Evolutionary conservation across 1,140 invertebrate species (phyloP).

Genomic region (Ceratitis capitata): DNA sequence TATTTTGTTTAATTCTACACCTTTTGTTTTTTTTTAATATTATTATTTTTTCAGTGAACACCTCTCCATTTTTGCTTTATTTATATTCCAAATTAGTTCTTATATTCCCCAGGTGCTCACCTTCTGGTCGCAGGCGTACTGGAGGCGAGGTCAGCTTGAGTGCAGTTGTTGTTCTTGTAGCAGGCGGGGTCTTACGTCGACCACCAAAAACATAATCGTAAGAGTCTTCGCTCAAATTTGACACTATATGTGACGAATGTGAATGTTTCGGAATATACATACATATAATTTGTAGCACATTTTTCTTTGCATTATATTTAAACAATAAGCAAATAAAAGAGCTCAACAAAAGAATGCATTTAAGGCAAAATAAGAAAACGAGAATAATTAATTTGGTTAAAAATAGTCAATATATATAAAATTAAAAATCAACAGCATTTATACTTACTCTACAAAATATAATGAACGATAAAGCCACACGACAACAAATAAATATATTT

Average conservation of each 20-base stretch:
- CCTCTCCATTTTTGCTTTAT: neutral
- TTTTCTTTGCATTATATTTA: neutral
- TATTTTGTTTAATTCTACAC: too few species aligned
- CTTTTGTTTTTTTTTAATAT: neutral
- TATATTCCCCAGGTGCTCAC: constrained; percentile 44
- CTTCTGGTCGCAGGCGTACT: constrained; percentile 63
- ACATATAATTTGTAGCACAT: constrained; percentile 15
- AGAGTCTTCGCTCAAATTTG: constrained; percentile 66
- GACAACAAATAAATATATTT: constrained; percentile 21
- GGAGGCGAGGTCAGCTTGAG: constrained; percentile 66
- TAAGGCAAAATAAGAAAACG: constrained; percentile 18
- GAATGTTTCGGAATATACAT: constrained; percentile 34
- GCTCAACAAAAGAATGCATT: constrained; percentile 27
- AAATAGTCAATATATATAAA: neutral
- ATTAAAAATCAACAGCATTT: neutral
- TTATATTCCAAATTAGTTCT: neutral
- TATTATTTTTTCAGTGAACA: neutral
- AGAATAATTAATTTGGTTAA: neutral
- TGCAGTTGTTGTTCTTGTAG: constrained; percentile 58
- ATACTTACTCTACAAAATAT: constrained; percentile 56
- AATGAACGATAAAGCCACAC: constrained; percentile 47
- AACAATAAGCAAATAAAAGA: constrained; percentile 33
- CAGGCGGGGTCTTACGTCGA: constrained; percentile 64
- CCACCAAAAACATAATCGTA: constrained; percentile 67
- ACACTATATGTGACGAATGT: constrained; percentile 53